Evolutionary conservation across 2,797 vertebrate genomes (phyloP), one percentile per base, ranked within the genome.

Genomic region (Propithecus deckenii): DNA sequence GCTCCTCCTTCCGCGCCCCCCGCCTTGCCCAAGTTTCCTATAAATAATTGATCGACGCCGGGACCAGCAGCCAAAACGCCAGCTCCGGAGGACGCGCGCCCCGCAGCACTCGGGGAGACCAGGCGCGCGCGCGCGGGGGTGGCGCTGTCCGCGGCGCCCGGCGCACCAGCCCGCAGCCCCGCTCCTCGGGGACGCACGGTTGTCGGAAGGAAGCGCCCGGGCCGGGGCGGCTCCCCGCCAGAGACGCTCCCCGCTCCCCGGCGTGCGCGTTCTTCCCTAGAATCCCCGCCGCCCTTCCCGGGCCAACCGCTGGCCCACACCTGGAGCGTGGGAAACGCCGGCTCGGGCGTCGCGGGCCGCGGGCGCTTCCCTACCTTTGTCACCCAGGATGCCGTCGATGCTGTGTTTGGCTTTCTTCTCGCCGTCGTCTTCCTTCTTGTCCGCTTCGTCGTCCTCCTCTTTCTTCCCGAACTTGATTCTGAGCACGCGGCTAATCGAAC

Each of bases 391-490:
- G 98, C 99, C 99, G 46, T 99, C 99, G 97, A 99, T 99, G 99
- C 99, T 99, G 98, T 99, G 99, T 97, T 99, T 99, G 98, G 99
- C 99, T 98, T 99, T 99, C 98, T 99, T 99, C 98, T 99, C 99
- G 50, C 99, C 99, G 25, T 99, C 99, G 89, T 99, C 99, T 97
- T 99, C 99, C 98, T 99, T 99, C 98, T 99, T 99, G 98, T 99
- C 99, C 59, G 99, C 99, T 69, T 99, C 99, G 30, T 99, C 99
- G 63, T 99, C 99, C 95, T 99, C 99, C 98, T 99, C 99, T 98
- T 99, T 99, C 99, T 99, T 99, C 99, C 99, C 99, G 99, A 99
- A 99, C 98, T 99, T 99, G 99, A 99, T 99, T 99, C 99, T 99
- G 98, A 99, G 99, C 98, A 99, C 99, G 87, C 99, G 99, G 99